Evolutionary conservation across 2,113 vertebrate genomes (phyloP).

Genomic region (Nycticebus coucang): DNA sequence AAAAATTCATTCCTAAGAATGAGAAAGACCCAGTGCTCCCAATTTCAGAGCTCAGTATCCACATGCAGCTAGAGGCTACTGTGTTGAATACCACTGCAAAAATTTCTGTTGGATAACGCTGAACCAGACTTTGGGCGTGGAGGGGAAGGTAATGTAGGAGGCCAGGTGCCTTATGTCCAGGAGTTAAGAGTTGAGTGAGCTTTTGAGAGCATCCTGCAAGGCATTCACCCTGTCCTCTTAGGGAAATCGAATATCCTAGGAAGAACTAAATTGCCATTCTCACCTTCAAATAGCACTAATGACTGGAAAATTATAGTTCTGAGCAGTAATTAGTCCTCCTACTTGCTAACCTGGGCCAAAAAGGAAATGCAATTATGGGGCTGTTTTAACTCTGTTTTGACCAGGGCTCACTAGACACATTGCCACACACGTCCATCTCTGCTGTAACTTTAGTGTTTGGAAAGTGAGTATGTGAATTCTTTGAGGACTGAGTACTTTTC

Average conservation of each 20-base stretch:
- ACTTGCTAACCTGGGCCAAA: constrained; percentile 7
- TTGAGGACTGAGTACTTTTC: neutral
- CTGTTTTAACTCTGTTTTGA: constrained; percentile 38
- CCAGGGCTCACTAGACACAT: neutral
- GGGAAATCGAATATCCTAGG: neutral
- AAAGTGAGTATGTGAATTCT: neutral
- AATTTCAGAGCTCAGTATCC: neutral
- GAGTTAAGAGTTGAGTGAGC: neutral
- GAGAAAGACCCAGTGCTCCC: too few relatives aligned
- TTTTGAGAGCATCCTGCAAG: constrained; percentile 4
- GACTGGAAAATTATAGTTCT: constrained; percentile 52
- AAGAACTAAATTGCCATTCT: neutral
- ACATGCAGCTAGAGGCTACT: neutral
- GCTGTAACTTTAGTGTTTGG: neutral
- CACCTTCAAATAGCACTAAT: constrained; percentile 48
- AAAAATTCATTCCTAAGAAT: neutral
- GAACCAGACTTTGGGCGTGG: neutral
- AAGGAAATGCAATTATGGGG: neutral
- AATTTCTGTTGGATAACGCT: neutral
- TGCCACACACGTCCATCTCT: neutral
- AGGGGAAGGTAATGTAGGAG: neutral
- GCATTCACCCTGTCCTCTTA: neutral
- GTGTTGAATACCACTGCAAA: neutral
- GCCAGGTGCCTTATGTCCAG: neutral
- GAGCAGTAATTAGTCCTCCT: neutral